Percentiles rank a stretch among this genome's conserved stretches.
Conservation (phyloP, 2,113 vertebrate species). For the Ciconia maguari region DNA sequence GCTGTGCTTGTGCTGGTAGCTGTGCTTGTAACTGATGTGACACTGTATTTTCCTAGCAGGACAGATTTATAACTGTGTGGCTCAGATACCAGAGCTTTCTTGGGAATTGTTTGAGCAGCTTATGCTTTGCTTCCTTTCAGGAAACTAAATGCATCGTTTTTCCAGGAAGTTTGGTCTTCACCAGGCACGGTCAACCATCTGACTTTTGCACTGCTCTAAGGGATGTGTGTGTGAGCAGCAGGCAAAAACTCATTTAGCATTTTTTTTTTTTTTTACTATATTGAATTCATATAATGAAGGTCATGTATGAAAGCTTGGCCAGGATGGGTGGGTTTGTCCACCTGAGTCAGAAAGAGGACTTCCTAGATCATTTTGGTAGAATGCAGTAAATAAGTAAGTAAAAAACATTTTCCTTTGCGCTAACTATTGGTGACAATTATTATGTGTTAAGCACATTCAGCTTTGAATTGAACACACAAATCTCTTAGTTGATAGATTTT, state of each 20-base stretch:
- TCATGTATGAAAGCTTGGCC: background rate
- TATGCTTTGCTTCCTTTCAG: conserved; percentile 57
- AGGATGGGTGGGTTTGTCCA: background rate
- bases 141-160: background rate
- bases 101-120: conserved; percentile 40
- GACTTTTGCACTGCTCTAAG: background rate
- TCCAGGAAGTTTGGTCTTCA: background rate
- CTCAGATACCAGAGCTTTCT: background rate
- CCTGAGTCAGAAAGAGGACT: background rate
- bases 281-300: background rate
- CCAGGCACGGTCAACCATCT: background rate
- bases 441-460: background rate
- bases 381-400: background rate
- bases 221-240: background rate
- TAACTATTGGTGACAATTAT: background rate
- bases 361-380: background rate
- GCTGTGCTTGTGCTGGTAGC: background rate
- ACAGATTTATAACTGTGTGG: background rate
- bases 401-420: background rate
- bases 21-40: background rate
- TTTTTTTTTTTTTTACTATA: background rate
- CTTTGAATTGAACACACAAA: background rate
- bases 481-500: background rate
- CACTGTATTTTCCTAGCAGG: background rate
- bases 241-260: background rate